Base-by-base conservation (phyloP, 2,113 vertebrate species). In the Rallus limicola region DNA sequence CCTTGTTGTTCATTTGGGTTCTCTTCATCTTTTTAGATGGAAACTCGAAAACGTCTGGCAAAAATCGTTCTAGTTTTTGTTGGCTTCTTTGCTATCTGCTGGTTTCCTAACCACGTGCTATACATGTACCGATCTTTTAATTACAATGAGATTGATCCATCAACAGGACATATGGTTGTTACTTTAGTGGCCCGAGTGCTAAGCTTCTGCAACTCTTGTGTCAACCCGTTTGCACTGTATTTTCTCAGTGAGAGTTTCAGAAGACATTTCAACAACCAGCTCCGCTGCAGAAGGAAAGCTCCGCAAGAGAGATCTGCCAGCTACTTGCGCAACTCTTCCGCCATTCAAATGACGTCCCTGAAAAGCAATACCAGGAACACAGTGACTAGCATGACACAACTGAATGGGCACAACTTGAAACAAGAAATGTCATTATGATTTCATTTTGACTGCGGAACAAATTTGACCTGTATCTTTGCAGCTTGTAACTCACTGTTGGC, bases 41-140 rank as follows among this genome's bases (percentile, higher is more conserved):
- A 99, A 97, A 99, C 99, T 23, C 98, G 99, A 96, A 99, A 99
- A 95, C 99, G 99, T 8, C 98, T 99, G 97, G 99, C 99, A 56
- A 99, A 99, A 98, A 99, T 99, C n/a, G 99, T 99, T 70, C 94
- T 99, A 59, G 99, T 99, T 59, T 99, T 99, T 18, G 99, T 99
- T 92, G 98, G 98, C 42, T 98, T 99, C 84, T 99, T 99, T 68
- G 98, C 98, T 17, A 87, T 99, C 60, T 99, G 99, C 92, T 99
- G 99, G 99, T 98, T 99, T 95, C 99, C 99, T 76, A 99, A 99
- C 91, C 99, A 99, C 7, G 96, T 99, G 31, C 98, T 99, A 15
- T 99, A 99, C 97, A 97, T 99, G 98, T 99, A 99, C 92, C 98
- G 99, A 62, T 99, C 99, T 92, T 99, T 99, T 96, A 98, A 99